phyloP scores from a whole-genome alignment of 2,113 vertebrate genomes.

The Hystrix cristata region DNA sequence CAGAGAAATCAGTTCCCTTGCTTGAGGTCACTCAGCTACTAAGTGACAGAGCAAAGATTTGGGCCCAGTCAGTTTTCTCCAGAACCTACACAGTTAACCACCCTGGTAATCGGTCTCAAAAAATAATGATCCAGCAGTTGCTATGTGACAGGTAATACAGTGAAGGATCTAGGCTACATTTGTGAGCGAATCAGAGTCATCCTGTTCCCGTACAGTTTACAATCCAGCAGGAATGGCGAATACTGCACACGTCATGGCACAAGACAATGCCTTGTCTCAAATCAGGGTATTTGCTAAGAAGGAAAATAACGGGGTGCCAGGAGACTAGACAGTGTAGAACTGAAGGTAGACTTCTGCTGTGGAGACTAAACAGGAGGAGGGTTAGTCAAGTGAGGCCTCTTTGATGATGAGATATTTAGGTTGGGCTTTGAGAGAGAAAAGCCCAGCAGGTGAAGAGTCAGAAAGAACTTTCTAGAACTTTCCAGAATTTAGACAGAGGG shows the following conservation, averaged over 20 bases:
- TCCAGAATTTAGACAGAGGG: not conserved
- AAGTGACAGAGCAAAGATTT: not conserved
- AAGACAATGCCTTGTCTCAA: not conserved
- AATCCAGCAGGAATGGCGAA: not conserved
- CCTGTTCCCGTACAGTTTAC: not conserved
- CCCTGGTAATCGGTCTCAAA: not conserved
- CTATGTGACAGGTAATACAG: not conserved
- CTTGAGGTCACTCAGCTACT: not conserved
- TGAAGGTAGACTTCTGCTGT: not conserved
- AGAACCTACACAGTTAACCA: not conserved
- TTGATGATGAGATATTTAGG: not conserved
- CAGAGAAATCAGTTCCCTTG: not conserved
- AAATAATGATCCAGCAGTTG: not conserved
- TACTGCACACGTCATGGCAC: not conserved
- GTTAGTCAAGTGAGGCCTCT: not conserved
- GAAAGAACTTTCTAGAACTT: not conserved
- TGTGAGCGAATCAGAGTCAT: not conserved
- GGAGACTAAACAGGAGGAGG: no score
- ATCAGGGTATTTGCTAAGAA: not conserved
- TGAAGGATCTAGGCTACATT: not conserved
- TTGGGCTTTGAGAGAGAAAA: not conserved
- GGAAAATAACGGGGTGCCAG: not conserved
- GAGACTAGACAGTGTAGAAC: not conserved
- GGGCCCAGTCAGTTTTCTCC: not conserved
- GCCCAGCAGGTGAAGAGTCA: not conserved